Evolutionary conservation across 2,888 invertebrate species (phyloP).

Genomic region (Hermaeophaga mercurialis): DNA sequence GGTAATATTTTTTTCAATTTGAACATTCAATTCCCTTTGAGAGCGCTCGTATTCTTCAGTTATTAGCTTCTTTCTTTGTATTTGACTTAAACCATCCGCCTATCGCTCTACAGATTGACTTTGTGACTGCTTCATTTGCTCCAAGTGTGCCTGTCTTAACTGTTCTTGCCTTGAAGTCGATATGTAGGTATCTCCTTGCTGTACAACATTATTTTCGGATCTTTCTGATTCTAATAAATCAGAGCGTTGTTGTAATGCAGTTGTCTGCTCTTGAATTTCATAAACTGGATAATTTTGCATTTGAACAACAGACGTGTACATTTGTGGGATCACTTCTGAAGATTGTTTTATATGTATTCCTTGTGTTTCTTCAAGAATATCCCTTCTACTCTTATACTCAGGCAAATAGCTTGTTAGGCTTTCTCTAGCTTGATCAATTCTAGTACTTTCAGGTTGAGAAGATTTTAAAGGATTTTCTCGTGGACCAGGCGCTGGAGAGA

Average conservation of each 20-base stretch:
- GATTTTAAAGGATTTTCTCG: conserved; percentile 68
- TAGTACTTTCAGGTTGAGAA: conserved; percentile 42
- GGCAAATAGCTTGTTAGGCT: conserved; percentile 49
- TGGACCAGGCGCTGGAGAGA: conserved; percentile 74
- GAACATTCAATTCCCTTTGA: conserved; percentile 68
- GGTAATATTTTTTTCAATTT: conserved; percentile 62
- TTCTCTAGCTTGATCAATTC: conserved; percentile 47
- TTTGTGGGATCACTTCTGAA: conserved; percentile 28
- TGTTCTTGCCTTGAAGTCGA: conserved; percentile 48
- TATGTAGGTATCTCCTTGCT: conserved; percentile 27
- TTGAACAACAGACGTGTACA: conserved; percentile 38
- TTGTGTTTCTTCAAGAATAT: conserved; percentile 43
- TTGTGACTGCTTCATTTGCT: conserved; percentile 44
- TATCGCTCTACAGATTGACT: conserved; percentile 43
- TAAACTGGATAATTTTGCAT: conserved; percentile 30
- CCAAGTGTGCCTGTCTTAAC: conserved; percentile 45
- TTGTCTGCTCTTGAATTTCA: conserved; percentile 2
- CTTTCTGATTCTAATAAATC: conserved; percentile 33
- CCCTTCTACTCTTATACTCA: conserved; percentile 47
- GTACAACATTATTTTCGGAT: conserved; percentile 31
- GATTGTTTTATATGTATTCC: conserved; percentile 26
- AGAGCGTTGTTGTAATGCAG: conserved; percentile 18
- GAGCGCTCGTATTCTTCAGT: conserved; percentile 71
- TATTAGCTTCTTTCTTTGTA: conserved; percentile 67
- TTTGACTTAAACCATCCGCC: conserved; percentile 57